A percentile compares a stretch with the other conserved stretches of the same genome.
Conservation (phyloP, 2,113 vertebrate genomes). For the Phaethornis superciliosus region DNA sequence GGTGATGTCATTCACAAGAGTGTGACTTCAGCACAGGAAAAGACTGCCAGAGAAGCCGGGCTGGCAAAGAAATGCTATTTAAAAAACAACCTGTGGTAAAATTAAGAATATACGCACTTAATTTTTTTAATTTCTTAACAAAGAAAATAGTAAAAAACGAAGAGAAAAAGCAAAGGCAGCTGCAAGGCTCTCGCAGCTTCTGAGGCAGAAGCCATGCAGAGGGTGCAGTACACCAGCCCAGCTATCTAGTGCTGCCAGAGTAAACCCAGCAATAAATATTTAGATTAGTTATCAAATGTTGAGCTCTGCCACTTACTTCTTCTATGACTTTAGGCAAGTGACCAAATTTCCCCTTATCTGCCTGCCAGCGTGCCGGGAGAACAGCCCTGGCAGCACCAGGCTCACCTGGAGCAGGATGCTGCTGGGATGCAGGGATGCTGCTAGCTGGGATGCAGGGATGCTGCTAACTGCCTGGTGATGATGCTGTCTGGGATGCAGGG, state of each 20-base stretch:
- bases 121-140: background rate
- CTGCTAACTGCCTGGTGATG: too few relatives aligned
- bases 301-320: background rate
- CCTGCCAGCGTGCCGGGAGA: background rate
- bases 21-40: background rate
- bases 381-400: background rate
- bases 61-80: background rate
- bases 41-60: too few relatives aligned
- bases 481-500: too few relatives aligned
- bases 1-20: background rate
- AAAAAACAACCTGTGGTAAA: background rate
- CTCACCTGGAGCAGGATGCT: too few relatives aligned
- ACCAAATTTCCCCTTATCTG: background rate
- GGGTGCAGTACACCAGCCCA: background rate
- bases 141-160: too few relatives aligned
- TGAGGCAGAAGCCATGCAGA: background rate
- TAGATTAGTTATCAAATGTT: background rate
- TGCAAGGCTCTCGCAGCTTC: background rate
- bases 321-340: background rate
- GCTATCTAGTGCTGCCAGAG: background rate
- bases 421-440: too few relatives aligned
- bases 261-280: background rate
- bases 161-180: accelerated
- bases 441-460: too few relatives aligned
- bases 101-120: accelerated